phyloP scores from a whole-genome alignment of 2,797 vertebrate species.

The Delichon dasypus region DNA sequence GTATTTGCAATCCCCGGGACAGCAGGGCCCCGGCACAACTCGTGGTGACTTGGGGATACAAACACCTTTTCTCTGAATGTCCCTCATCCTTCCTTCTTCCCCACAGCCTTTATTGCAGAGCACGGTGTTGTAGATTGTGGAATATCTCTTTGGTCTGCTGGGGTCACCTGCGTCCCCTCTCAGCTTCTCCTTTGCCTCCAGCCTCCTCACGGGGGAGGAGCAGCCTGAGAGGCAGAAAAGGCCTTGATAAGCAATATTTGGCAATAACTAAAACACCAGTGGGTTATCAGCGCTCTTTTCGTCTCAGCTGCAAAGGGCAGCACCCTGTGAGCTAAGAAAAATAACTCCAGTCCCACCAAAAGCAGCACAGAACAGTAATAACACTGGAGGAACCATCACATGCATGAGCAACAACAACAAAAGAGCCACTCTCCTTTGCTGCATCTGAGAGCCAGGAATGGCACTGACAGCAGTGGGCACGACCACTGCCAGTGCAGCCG shows the following conservation, averaged over 20 bases:
- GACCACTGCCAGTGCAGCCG: not conserved
- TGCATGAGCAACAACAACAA: not conserved
- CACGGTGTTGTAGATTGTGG: rapidly evolving
- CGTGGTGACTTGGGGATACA: not conserved
- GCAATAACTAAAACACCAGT: not conserved
- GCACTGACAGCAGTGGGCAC: not conserved
- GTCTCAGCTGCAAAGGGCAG: not conserved
- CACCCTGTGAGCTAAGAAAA: not conserved
- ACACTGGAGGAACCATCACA: not conserved
- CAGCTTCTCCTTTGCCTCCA: not conserved
- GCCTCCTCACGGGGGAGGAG: not conserved
- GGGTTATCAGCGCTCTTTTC: not conserved
- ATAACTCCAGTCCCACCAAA: not conserved
- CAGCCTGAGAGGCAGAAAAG: not conserved
- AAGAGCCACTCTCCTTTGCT: not conserved
- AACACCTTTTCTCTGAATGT: rapidly evolving
- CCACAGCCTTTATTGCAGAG: not conserved
- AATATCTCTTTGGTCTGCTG: not conserved
- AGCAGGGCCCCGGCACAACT: not conserved
- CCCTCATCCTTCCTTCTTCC: not conserved
- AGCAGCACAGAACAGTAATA: not conserved
- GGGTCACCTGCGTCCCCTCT: not conserved
- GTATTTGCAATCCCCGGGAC: not conserved
- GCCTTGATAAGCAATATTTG: not conserved
- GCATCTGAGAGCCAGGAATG: not conserved